Conservation (phyloP, 2,888 invertebrate species). For the Loripinus fragilis region DNA sequence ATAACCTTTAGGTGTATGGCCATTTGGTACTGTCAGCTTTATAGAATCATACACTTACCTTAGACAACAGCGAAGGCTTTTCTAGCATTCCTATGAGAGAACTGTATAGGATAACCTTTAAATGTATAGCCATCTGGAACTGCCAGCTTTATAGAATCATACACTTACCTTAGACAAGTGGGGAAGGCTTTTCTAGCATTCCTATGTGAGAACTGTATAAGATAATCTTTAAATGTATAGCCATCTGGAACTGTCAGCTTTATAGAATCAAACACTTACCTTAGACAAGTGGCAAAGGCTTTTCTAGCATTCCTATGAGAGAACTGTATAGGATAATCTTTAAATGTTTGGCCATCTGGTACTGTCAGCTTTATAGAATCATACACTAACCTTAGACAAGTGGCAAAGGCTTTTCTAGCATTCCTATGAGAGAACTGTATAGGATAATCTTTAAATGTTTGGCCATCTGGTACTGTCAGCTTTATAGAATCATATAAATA, state of each 20-base stretch:
- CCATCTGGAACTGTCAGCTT: conserved; percentile 82
- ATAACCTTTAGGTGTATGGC: conserved; percentile 84
- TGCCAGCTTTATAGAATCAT: conserved; percentile 80
- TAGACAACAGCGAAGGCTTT: conserved; percentile 80
- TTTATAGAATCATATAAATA: conserved; percentile 83
- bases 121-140: conserved; percentile 84
- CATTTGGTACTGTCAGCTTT: conserved; percentile 81
- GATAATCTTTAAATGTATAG: conserved; percentile 84
- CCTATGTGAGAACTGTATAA: conserved; percentile 83
- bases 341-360: conserved; percentile 84
- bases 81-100: conserved; percentile 82
- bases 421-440: conserved; percentile 83
- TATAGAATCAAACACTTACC: conserved; percentile 82
- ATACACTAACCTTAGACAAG: conserved; percentile 82
- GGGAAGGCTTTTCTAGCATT: conserved; percentile 81
- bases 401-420: conserved; percentile 79
- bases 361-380: conserved; percentile 81
- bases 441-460: conserved; percentile 83
- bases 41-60: conserved; percentile 83
- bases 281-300: conserved; percentile 81
- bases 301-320: conserved; percentile 82
- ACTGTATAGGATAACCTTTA: conserved; percentile 83
- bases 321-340: conserved; percentile 83
- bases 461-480: conserved; percentile 82
- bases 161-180: conserved; percentile 82